Base-by-base conservation (phyloP, 2,797 vertebrate genomes). In the Moxostoma hubbsi region DNA sequence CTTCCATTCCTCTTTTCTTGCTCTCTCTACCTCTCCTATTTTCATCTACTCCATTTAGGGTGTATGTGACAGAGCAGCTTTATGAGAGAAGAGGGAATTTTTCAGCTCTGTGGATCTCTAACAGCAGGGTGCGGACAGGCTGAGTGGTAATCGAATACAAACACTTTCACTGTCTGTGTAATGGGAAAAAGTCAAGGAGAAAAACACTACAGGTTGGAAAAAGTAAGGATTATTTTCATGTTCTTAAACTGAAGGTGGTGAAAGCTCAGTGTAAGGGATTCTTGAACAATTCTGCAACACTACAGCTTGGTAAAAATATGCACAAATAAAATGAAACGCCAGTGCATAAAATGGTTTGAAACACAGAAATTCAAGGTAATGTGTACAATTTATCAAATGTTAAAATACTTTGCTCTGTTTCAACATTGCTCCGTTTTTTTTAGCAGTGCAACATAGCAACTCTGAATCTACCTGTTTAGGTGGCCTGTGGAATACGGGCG, bases 91-190 rank as follows among this genome's bases (percentile, higher is more conserved):
- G 15, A 46, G 11, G 43, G 43, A 24, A 66, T 54, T 62, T 13
- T 47, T 55, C 13, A 77, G 55, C 18, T 16, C 65, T 51, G n/a
- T 57, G 16, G 57, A 49, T 61, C 65, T 59, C 18, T 77, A 69
- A 69, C 57, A 77, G 75, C 10, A 51, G 75, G 47, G 75, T 70
- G 66, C 47, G 57, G 9, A 70, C 15, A 10, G n/a, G 24, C 50
- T 70, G 53, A 13, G 15, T 7, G 50, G 80, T 57, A 68, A 73
- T 53, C 46, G 12, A 59, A 74, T 75, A 47, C 57, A 68, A 62
- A 59, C 64, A 54, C 61, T 72, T 80, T 80, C 62, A 71, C 36
- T 9, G 10, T 11, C 11, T 53, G 24, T 13, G 76, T 74, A 76
- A 79, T 59, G 53, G 64, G 5, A 46, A 47, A 59, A 59, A 47